Base-by-base conservation (phyloP, 2,113 vertebrate species). In the Nannobrachium achirus region DNA sequence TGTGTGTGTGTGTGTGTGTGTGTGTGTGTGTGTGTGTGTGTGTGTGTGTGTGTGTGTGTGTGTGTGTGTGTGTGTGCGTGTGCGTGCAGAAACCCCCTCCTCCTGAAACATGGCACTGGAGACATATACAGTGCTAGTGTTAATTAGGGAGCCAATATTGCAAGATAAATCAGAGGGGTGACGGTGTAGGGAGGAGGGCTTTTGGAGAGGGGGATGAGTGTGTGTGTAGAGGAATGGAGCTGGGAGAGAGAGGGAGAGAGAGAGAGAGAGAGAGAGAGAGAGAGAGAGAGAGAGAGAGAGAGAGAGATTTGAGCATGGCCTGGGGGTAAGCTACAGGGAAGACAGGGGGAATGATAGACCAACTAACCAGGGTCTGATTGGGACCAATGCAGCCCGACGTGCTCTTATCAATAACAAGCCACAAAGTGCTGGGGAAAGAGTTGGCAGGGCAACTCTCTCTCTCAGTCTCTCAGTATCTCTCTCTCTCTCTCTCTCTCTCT, bases 91-190 rank as follows among this genome's bases (percentile, higher is more conserved):
- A 88, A 85, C 79, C 71, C 73, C 63, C 79, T 72, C 73, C 65
- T 61, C 82, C 84, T 45, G 81, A 88, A 87, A 86, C 88, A 89
- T 80, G 77, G 76, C 86, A 89, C 86, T 78, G 64, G 85, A 89
- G 87, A 89, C 89, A 75, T 70, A 62, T 70, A 62, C 25, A 58
- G 83, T 73, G 81, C 78, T 73, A 71, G 63, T 85, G 86, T 89
- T 92, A 91, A 92, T 91, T 90, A 92, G 89, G 77, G 78, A 80
- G 76, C 81, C 74, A 58, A 88, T 88, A 91, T 90, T 90, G 89
- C 82, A 79, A 86, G 85, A 87, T 90, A 89, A 89, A 90, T 91
- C 89, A 89, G 82, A 82, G 75, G 80, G 83, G 81, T 33, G 61
- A 25, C 33, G 10, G 46, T 18, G 40, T 13, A 57, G 8, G 33